phyloP scores from a whole-genome alignment of 2,113 vertebrate species.

The Pomatorhinus ruficollis region DNA sequence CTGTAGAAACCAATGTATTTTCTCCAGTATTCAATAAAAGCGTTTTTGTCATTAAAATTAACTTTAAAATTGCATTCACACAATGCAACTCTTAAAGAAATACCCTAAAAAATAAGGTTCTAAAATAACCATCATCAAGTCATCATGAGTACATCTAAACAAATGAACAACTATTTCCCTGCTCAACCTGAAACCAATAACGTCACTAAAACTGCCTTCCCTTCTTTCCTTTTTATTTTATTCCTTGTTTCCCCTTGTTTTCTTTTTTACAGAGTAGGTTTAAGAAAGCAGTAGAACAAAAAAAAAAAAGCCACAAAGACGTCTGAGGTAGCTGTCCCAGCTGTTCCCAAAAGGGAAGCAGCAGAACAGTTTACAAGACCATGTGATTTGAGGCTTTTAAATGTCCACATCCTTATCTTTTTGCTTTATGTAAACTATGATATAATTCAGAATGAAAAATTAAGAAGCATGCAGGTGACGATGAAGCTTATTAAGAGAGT shows the following conservation, averaged over 20 bases:
- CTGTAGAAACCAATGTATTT: not conserved
- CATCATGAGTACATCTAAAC: not conserved
- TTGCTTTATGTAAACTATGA: not conserved
- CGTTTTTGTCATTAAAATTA: not conserved
- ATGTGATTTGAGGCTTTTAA: not conserved
- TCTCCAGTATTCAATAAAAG: not conserved
- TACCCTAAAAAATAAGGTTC: too few relatives aligned
- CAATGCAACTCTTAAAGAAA: not conserved
- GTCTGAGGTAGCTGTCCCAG: not conserved
- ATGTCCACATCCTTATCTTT: not conserved
- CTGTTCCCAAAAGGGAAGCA: not conserved
- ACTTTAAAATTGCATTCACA: not conserved
- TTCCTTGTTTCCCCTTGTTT: not conserved
- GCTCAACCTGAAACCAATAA: not conserved
- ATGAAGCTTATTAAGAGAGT: not conserved
- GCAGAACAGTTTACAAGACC: not conserved
- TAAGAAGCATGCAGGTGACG: fast-evolving
- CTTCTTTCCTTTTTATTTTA: not conserved
- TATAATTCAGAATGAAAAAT: not conserved
- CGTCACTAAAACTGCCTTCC: not conserved
- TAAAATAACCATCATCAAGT: not conserved
- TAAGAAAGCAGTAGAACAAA: not conserved
- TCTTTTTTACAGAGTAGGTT: not conserved
- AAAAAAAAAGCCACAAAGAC: not conserved
- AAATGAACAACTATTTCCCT: not conserved